A percentile compares a stretch with the other conserved stretches of the same genome.
phyloP scores from a whole-genome alignment of 2,113 vertebrate species.

The Notarius lentiginosus region DNA sequence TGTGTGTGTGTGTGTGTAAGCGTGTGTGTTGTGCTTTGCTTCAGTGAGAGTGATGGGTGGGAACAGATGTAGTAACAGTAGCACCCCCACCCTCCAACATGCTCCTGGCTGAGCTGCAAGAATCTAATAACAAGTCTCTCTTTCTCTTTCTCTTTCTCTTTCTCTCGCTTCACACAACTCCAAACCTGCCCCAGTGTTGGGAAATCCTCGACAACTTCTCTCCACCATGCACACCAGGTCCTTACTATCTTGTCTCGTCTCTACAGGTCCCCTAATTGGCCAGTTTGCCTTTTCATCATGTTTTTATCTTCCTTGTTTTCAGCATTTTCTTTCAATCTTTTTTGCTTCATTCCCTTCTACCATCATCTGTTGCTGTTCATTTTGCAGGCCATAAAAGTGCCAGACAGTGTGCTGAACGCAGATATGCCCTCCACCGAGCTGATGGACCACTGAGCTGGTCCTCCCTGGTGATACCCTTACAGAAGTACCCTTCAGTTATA shows the following conservation, averaged over 20 bases:
- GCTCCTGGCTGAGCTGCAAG: slow-evolving; percentile 43
- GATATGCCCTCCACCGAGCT: not conserved
- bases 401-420: not conserved
- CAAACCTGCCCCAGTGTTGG: slow-evolving; percentile 47
- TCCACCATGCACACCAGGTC: not conserved
- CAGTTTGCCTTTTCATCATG: not conserved
- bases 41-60: slow-evolving; percentile 60
- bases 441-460: not conserved
- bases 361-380: slow-evolving; percentile 64
- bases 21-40: not conserved
- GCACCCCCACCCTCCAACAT: slow-evolving; percentile 43
- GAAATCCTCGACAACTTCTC: slow-evolving; percentile 11
- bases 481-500: not conserved
- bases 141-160: slow-evolving; percentile 18
- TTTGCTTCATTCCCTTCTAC: slow-evolving; percentile 19
- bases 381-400: slow-evolving; percentile 59
- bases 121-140: slow-evolving; percentile 45
- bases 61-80: slow-evolving; percentile 71
- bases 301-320: not conserved
- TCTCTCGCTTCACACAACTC: slow-evolving; percentile 22
- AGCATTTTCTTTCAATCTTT: not conserved
- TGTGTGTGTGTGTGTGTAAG: slow-evolving; percentile 16
- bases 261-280: slow-evolving; percentile 1
- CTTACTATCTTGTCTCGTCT: not conserved
- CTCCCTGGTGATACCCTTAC: not conserved